phyloP scores from a whole-genome alignment of 2,113 vertebrate genomes.

The Ptilorrhoa leucosticta region DNA sequence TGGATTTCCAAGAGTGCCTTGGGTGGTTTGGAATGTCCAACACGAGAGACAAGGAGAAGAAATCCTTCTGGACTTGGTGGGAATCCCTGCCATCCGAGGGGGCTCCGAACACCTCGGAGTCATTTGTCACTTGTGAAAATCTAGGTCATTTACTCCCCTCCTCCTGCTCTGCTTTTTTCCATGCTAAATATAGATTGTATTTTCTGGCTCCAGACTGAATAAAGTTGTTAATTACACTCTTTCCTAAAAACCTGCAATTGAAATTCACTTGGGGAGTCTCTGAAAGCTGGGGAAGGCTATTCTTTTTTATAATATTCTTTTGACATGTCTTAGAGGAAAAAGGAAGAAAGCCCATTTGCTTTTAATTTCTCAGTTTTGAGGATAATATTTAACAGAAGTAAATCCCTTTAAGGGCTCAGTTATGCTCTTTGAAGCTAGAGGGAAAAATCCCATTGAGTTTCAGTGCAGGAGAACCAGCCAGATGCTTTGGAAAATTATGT shows the following conservation, averaged over 20 bases:
- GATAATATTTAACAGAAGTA: constrained; percentile 53
- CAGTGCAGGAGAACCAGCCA: background rate
- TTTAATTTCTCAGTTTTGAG: constrained; percentile 37
- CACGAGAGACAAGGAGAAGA: background rate
- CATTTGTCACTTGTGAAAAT: constrained; percentile 34
- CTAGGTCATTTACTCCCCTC: constrained; percentile 16
- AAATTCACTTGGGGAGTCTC: background rate
- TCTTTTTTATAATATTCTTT: background rate
- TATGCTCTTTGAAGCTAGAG: constrained; percentile 24
- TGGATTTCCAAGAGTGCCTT: background rate
- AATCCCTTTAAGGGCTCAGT: constrained; percentile 50
- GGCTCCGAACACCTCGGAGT: background rate
- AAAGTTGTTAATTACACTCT: constrained; percentile 45
- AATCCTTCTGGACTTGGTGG: background rate
- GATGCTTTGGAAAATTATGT: background rate
- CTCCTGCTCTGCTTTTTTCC: background rate
- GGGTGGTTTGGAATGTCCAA: background rate
- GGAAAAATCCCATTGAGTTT: constrained; percentile 8
- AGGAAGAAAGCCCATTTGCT: constrained; percentile 27
- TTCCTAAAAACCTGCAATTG: constrained; percentile 28
- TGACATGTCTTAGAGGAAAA: constrained; percentile 19
- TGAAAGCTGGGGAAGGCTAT: background rate
- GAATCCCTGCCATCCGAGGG: background rate
- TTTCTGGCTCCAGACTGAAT: constrained; percentile 11
- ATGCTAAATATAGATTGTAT: constrained; percentile 42